Evolutionary conservation across 2,797 vertebrate genomes (phyloP).

Genomic region (Crocidura indochinensis): DNA sequence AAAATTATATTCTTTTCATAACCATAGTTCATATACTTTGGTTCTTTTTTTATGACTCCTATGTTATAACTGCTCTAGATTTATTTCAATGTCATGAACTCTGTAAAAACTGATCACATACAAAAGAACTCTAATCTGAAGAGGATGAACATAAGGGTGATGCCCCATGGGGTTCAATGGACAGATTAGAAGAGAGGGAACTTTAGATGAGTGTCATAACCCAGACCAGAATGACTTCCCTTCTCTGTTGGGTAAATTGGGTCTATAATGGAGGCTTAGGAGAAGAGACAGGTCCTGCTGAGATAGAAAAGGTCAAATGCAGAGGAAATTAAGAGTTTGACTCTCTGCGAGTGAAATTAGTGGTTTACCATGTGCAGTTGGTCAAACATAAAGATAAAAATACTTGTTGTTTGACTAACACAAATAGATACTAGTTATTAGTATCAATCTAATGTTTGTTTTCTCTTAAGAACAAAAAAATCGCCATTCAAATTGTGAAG

Average conservation of each 20-base stretch:
- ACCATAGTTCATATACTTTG: conserved; percentile 28
- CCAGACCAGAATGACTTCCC: neutral
- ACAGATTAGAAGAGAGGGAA: neutral
- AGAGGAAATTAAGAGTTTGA: conserved; percentile 79
- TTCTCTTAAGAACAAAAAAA: conserved; percentile 59
- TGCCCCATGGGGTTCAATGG: neutral
- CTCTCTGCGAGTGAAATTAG: conserved; percentile 79
- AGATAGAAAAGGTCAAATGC: conserved; percentile 45
- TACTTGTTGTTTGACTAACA: conserved; percentile 78
- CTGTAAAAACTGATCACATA: neutral
- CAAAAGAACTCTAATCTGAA: neutral
- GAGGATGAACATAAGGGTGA: neutral
- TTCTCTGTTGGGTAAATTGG: conserved; percentile 9
- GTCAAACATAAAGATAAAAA: conserved; percentile 82
- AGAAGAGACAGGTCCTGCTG: conserved; percentile 68
- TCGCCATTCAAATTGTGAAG: conserved; percentile 70
- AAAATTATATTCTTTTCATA: conserved; percentile 3
- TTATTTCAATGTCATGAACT: neutral
- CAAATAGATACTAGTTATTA: conserved; percentile 78
- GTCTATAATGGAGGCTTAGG: conserved; percentile 30
- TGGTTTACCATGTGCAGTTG: conserved; percentile 76
- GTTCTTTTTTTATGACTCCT: conserved; percentile 18
- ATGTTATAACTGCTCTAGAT: neutral
- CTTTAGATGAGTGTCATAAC: neutral
- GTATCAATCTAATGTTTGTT: conserved; percentile 75